Base-by-base conservation (phyloP, 2,113 vertebrate genomes). In the Apeltes quadracus region DNA sequence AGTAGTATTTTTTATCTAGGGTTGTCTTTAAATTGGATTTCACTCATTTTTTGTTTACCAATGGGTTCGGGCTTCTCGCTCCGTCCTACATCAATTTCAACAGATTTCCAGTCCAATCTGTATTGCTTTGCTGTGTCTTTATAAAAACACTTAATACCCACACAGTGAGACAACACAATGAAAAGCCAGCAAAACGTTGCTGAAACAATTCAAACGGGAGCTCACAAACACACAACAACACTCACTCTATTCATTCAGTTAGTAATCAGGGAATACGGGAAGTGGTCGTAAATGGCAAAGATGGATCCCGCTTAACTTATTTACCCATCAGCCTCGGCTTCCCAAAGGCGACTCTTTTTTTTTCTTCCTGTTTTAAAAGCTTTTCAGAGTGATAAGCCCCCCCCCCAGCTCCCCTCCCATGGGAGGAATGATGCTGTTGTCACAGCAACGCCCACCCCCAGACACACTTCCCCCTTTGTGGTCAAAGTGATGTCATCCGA, bases 281-380 rank as follows among this genome's bases (percentile, higher is more conserved):
- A 92, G 77, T 72, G 79, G 62, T 79, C 78, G 75, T 84, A 90
- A 88, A 90, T 75, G 82, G 76, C 74, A 14, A 82, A 87, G 77
- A 91, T 89, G 86, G 76, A 70, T 83, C 73, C 74, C 56, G 69
- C 72, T 80, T 93, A 94, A 93, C 90, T 83, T 76, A 88, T 86
- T 93, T 93, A 93, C 70, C 82, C 84, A 76, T 87, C 85, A 80
- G 78, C 63, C 90, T 88, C 87, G 84, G 84, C 81, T 90, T 89
- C 78, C 78, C 75, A 53, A 69, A 83, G 82, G 72, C 32, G 64
- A 76, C 69, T 82, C 59, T 75, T 48, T 25, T 38, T 77, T 69
- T 61, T 61, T 50, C 27, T 25, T 3, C 11, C 18, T 18, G 13
- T 43, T 83, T 87, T 87, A 92, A 90, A 91, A 89, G 86, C 89